Conservation (phyloP, 2,113 vertebrate genomes). For the Noctilio leporinus region DNA sequence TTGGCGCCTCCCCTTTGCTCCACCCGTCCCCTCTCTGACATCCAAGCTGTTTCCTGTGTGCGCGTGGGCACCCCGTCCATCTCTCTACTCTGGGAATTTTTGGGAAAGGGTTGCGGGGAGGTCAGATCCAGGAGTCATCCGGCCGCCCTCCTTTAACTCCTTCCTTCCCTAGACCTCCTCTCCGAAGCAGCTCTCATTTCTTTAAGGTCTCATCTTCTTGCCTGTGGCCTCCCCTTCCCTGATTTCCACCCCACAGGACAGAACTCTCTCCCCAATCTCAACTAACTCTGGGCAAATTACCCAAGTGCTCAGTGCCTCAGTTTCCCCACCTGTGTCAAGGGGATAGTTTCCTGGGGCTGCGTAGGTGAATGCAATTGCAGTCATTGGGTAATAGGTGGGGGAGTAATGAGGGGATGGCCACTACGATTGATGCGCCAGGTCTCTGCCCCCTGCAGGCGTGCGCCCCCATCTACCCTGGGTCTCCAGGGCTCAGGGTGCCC, state of each 20-base stretch:
- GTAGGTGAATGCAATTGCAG: neutral
- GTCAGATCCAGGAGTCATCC: neutral
- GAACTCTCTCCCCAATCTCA: neutral
- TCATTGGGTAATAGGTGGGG: neutral
- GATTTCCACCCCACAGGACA: neutral
- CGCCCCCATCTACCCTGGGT: neutral
- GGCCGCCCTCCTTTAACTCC: neutral
- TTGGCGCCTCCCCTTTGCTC: neutral
- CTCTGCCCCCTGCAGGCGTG: neutral
- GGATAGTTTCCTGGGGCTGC: neutral
- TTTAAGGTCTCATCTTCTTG: neutral
- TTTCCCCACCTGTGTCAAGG: neutral
- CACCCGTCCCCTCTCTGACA: neutral
- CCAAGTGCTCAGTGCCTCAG: neutral
- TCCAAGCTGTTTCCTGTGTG: slow-evolving; percentile 58
- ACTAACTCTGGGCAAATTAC: neutral
- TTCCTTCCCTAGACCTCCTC: neutral
- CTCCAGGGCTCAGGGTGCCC: neutral
- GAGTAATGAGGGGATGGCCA: no score
- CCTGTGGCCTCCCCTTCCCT: neutral
- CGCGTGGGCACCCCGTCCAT: neutral
- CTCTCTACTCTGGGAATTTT: neutral
- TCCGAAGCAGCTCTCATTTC: neutral
- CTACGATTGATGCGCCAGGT: neutral
- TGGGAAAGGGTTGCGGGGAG: neutral